Conservation (phyloP, 2,888 invertebrate species). For the Drosophila limbata region DNA sequence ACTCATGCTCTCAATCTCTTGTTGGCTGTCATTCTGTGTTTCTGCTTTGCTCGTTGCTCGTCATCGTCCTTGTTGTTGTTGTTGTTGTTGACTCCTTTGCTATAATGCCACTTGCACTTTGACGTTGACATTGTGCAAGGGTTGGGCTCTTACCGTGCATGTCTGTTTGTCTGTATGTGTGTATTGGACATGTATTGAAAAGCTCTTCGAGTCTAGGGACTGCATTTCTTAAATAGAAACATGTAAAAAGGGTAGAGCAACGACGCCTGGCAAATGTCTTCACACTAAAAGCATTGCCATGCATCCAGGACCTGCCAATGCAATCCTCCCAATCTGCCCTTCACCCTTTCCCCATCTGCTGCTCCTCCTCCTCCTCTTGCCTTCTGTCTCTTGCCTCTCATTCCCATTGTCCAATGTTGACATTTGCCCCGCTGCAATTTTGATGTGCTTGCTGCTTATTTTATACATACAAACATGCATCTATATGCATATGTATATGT, state of each 20-base stretch:
- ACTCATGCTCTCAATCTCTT: constrained; percentile 38
- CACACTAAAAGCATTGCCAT: constrained; percentile 69
- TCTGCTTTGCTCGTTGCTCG: constrained; percentile 35
- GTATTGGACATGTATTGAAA: constrained; percentile 56
- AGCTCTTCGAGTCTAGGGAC: constrained; percentile 38
- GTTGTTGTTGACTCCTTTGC: constrained; percentile 59
- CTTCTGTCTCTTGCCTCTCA: not conserved
- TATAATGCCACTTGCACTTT: constrained; percentile 80
- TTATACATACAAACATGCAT: constrained; percentile 8
- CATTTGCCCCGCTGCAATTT: constrained; percentile 53
- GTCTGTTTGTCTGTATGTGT: constrained; percentile 19
- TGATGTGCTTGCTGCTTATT: constrained; percentile 36
- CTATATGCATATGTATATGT: not conserved
- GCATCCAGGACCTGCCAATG: constrained; percentile 12
- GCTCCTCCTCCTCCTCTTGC: not conserved
- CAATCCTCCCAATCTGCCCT: not conserved
- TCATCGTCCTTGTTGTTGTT: constrained; percentile 30
- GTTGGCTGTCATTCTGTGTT: constrained; percentile 47
- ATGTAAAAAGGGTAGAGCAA: constrained; percentile 39
- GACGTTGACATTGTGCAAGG: constrained; percentile 71
- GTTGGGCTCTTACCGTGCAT: constrained; percentile 18
- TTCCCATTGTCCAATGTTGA: constrained; percentile 45
- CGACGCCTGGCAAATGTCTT: constrained; percentile 54
- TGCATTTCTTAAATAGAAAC: constrained; percentile 65
- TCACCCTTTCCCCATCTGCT: not conserved